Conservation (phyloP, 2,113 vertebrate species). For the Anoura caudifer region DNA sequence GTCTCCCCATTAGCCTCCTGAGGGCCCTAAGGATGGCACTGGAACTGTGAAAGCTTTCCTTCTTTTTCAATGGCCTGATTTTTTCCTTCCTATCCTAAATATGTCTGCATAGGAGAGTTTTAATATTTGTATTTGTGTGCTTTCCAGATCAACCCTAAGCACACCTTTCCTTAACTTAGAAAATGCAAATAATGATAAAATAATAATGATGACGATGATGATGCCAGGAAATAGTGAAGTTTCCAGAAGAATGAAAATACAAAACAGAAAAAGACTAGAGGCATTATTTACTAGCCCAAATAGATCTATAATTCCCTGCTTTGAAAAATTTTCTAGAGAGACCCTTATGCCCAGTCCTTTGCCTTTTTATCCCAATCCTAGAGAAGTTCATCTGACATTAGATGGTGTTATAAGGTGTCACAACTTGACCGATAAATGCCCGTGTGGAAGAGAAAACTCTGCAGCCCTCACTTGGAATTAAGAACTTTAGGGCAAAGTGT, state of each 20-base stretch:
- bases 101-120: not conserved
- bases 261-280: not conserved
- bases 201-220: not conserved
- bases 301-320: not conserved
- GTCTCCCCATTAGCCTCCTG: not conserved
- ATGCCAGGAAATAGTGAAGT: not conserved
- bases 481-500: constrained; percentile 5
- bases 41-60: not conserved
- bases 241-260: not conserved
- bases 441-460: constrained; percentile 13
- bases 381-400: not conserved
- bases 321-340: not conserved
- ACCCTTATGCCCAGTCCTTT: not conserved
- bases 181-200: not conserved
- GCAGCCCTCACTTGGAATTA: not conserved
- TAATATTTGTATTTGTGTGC: not conserved
- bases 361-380: not conserved
- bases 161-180: not conserved
- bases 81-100: not conserved
- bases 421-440: not conserved
- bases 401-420: not conserved
- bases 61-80: not conserved
- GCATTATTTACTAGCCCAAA: not conserved
- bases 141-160: not conserved
- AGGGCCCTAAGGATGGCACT: not conserved